A percentile compares a stretch with the other conserved stretches of the same genome.
phyloP scores from a whole-genome alignment of 2,797 vertebrate genomes.

The Phataginus tetradactyla region DNA sequence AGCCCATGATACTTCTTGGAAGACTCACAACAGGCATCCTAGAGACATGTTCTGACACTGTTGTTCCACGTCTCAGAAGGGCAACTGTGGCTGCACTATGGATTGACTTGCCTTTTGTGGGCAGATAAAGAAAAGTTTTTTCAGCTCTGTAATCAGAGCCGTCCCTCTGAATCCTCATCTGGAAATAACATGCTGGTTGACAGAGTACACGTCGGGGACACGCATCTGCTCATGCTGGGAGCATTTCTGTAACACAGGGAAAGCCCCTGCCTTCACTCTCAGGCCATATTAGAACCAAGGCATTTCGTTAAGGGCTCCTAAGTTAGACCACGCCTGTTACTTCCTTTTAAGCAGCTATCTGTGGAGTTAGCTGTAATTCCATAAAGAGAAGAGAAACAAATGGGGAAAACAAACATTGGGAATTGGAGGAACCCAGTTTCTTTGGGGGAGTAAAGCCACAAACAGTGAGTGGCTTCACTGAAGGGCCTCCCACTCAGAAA shows the following conservation, averaged over 20 bases:
- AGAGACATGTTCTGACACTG: conserved; percentile 1
- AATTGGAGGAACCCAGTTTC: not conserved
- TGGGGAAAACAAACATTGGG: not conserved
- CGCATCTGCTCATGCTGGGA: not conserved
- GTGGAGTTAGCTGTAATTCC: not conserved
- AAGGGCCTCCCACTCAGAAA: not conserved
- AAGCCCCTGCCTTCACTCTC: not conserved
- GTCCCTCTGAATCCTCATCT: not conserved
- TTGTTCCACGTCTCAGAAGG: not conserved
- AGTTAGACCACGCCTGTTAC: not conserved
- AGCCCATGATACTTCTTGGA: accelerated
- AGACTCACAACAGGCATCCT: not conserved
- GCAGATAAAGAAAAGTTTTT: not conserved
- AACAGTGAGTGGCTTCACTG: not conserved
- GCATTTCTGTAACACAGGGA: not conserved
- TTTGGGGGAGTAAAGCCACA: not conserved
- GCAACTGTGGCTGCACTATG: accelerated
- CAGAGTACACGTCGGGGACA: not conserved
- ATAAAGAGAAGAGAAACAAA: not conserved
- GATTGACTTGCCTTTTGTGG: not conserved
- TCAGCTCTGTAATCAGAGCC: not conserved
- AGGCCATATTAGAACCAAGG: not conserved
- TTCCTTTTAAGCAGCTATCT: not conserved
- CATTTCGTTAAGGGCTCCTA: not conserved
- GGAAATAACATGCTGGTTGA: not conserved